Conservation (phyloP, 2,797 vertebrate species). For the Borostomias antarcticus region DNA sequence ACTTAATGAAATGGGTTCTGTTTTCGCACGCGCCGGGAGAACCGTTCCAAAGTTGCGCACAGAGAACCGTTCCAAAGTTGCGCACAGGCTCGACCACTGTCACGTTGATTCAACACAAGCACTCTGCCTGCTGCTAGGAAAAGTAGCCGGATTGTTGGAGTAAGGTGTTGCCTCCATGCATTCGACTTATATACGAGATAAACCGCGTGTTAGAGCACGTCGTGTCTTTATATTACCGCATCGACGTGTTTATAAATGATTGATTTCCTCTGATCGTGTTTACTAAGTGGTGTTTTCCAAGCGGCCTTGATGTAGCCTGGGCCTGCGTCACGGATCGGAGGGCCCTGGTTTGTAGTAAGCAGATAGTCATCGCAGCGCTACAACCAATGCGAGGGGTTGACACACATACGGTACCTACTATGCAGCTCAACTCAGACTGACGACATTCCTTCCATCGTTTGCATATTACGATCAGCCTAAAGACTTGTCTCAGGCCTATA, state of each 20-base stretch:
- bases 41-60: conserved; percentile 37
- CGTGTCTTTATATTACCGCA: neutral
- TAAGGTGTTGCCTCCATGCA: neutral
- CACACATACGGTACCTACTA: conserved; percentile 67
- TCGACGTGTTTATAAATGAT: neutral
- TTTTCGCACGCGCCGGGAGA: conserved; percentile 18
- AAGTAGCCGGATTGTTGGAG: neutral
- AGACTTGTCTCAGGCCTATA: neutral
- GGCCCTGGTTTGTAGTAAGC: conserved; percentile 71
- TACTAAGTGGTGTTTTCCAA: conserved; percentile 26
- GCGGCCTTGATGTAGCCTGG: conserved; percentile 70
- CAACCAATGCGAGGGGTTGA: conserved; percentile 65
- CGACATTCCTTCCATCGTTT: conserved; percentile 53
- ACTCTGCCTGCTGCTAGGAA: conserved; percentile 37
- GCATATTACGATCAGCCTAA: conserved; percentile 38
- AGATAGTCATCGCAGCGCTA: conserved; percentile 77
- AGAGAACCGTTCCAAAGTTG: conserved; percentile 38
- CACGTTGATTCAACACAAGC: conserved; percentile 38
- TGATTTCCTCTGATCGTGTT: neutral
- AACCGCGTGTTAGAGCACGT: neutral
- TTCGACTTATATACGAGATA: neutral
- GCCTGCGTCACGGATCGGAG: conserved; percentile 71
- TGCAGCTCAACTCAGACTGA: conserved; percentile 59
- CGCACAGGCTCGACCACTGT: conserved; percentile 41
- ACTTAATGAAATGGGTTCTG: conserved; percentile 25